Percentiles rank a stretch among this genome's conserved stretches.
Evolutionary conservation across 1,140 invertebrate genomes (phyloP).

Genomic region (Drosophila lini): DNA sequence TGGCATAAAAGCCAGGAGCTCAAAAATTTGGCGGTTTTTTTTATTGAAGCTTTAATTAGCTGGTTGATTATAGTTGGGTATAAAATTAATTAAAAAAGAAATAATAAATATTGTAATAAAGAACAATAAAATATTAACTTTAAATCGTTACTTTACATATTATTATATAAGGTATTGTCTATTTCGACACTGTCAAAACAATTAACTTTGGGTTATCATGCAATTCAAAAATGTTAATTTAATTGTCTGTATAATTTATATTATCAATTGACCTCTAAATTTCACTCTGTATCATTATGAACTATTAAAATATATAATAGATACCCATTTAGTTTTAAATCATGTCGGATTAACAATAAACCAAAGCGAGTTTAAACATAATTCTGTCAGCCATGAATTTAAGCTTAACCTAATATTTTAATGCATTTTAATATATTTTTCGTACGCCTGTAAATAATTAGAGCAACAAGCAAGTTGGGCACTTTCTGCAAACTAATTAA

Average conservation of each 20-base stretch:
- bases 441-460: constrained; percentile 17
- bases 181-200: no score
- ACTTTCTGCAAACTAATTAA: constrained; percentile 65
- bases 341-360: neutral
- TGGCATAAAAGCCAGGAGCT: neutral
- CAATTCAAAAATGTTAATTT: neutral
- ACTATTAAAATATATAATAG: neutral
- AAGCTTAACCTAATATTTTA: constrained; percentile 8
- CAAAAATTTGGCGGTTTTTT: neutral
- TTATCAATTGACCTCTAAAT: neutral
- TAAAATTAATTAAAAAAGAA: no score
- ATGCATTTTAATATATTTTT: constrained; percentile 13
- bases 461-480: constrained; percentile 3
- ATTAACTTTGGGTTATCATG: no score
- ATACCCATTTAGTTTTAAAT: neutral
- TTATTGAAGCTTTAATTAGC: neutral
- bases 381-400: neutral
- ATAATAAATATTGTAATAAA: neutral
- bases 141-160: neutral
- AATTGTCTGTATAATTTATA: neutral
- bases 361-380: constrained; percentile 11
- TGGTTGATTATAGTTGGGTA: no score
- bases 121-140: neutral
- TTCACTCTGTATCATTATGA: neutral
- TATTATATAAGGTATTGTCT: no score